A percentile compares a stretch with the other conserved stretches of the same genome.
phyloP scores from a whole-genome alignment of 2,888 invertebrate species.

The Caenorhabditis auriculariae region DNA sequence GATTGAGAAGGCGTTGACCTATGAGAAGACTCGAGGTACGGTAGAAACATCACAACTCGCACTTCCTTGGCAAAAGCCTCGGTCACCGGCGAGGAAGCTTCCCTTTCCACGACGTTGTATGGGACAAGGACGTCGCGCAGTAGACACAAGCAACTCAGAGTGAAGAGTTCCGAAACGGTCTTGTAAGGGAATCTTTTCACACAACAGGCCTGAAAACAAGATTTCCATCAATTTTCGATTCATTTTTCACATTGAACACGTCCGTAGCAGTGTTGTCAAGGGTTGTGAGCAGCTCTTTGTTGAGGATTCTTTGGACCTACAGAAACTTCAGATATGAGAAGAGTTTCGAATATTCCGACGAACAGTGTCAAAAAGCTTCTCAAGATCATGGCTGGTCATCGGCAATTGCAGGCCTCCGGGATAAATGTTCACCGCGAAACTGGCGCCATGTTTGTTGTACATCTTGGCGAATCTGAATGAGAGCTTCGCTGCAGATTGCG shows the following conservation, averaged over 20 bases:
- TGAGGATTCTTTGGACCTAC: slow-evolving; percentile 42
- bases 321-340: no score
- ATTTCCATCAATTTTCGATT: not conserved
- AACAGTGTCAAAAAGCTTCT: slow-evolving; percentile 34
- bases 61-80: slow-evolving; percentile 52
- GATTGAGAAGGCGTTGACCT: slow-evolving; percentile 14
- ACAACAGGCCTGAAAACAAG: slow-evolving; percentile 22
- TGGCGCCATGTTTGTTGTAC: slow-evolving; percentile 31
- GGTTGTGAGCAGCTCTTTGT: slow-evolving; percentile 24
- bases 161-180: slow-evolving; percentile 90
- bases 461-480: slow-evolving; percentile 14
- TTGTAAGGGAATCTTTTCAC: slow-evolving; percentile 84
- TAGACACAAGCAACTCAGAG: slow-evolving; percentile 86
- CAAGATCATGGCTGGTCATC: slow-evolving; percentile 20
- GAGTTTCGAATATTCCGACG: no score
- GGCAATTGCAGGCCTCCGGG: slow-evolving; percentile 19
- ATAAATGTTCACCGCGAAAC: slow-evolving; percentile 9
- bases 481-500: slow-evolving; percentile 15
- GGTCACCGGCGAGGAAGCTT: slow-evolving; percentile 26
- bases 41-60: not conserved
- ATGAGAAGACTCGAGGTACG: not conserved
- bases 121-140: slow-evolving; percentile 76
- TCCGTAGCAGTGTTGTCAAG: slow-evolving; percentile 42
- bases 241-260: slow-evolving; percentile 11
- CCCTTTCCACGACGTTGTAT: slow-evolving; percentile 27